Evolutionary conservation across 2,888 invertebrate genomes (phyloP), one percentile per base, ranked within the genome.

Genomic region (Hetaerina titia): DNA sequence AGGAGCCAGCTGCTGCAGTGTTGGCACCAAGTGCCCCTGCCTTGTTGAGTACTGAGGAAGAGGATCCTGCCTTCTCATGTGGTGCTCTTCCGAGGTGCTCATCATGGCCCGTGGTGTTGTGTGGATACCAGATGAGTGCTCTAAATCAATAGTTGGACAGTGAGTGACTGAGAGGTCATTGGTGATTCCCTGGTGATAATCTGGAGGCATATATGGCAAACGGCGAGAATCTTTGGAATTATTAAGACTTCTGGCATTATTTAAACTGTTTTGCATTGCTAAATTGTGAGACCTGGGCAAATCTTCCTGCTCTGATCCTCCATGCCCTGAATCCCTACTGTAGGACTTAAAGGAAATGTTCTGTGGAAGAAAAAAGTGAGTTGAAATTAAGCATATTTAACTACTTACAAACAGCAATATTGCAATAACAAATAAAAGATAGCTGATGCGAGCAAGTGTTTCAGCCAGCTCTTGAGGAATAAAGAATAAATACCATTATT

Each of bases 321-420:
- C 97, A 97, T 98, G 97, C 95, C 97, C 97, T 90, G 97, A 97
- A 96, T 97, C 97, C 95, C 97, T 97, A 95, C 97, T 98, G 96
- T 97, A 98, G 96, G 98, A 98, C 96, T 98, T 98, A 98, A 98
- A 98, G 98, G 98, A 98, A 98, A 98, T 98, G 98, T 98, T 98
- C 98, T 98, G 98, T 96, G 97, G 97, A 96, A 96, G 96, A 95
- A 95, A 89, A 56, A 60, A 45, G 95, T 31, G 25, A 31, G 81
- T 19, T 25, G 22, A 81, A 22, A 15, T 81, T 81, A 31, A 81
- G 31, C 13, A 74, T 13, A 45, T 45, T 2, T 45, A 45, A 45
- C 45, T 45, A 45, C 45, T 45, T 45, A 45, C 45, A 69, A 11
- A 15, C 25, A 8, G 25, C 81, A 81, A 81, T 9, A 11, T 22